phyloP scores from a whole-genome alignment of 2,113 vertebrate species.

The Recurvirostra avosetta region DNA sequence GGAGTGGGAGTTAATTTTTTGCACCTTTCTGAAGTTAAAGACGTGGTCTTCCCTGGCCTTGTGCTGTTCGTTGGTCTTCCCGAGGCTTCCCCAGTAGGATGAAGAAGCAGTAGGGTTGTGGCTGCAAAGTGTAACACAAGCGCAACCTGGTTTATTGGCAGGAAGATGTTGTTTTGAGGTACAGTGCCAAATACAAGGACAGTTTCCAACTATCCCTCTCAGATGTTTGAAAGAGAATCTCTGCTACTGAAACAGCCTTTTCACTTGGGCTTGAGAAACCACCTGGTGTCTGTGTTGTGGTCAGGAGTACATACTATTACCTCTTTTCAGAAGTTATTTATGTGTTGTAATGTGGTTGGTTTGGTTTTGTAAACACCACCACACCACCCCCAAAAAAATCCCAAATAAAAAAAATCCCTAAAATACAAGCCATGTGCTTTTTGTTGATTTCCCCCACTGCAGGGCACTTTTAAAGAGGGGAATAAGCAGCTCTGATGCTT shows the following conservation, averaged over 20 bases:
- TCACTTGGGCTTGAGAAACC: background rate
- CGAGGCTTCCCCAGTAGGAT: background rate
- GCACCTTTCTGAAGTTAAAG: background rate
- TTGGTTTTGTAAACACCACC: background rate
- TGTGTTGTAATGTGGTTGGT: fast-evolving
- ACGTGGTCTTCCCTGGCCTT: background rate
- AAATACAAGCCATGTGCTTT: background rate
- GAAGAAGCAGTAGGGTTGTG: background rate
- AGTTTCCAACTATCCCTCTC: fast-evolving
- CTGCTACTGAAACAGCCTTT: background rate
- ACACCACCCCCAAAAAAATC: fast-evolving
- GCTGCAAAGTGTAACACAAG: background rate
- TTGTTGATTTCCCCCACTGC: background rate
- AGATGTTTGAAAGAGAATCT: background rate
- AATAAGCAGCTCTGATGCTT: background rate
- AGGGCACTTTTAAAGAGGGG: background rate
- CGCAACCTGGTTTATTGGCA: background rate
- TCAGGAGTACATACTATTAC: background rate
- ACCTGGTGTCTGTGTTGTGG: background rate
- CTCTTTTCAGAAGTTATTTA: background rate
- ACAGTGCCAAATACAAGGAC: background rate
- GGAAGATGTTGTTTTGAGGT: background rate
- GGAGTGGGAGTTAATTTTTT: background rate
- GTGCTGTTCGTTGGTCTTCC: background rate
- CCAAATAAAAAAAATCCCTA: background rate